These are phyloP conservation scores for Clytia hemisphaerica DNA, from an alignment of 30 jellyfish, hydroid and myxozoan genomes.

Conservation along the genomic window DNA sequence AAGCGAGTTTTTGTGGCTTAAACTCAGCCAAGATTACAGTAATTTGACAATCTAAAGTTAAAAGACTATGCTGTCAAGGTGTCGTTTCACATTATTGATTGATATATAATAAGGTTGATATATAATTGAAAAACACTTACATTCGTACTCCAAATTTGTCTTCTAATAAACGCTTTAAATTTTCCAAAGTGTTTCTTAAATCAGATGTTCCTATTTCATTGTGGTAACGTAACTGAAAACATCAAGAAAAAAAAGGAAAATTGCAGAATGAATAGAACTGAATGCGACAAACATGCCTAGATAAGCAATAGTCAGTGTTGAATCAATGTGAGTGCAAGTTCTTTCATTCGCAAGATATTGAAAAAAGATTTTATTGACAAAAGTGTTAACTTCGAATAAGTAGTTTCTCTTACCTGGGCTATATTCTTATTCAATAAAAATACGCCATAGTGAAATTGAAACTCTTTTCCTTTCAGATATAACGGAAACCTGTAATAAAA, in stretches of 20 bases:
- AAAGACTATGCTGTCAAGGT: too few species aligned
- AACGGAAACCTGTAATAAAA: slow-evolving; percentile 68
- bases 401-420: slow-evolving; percentile 67
- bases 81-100: too few species aligned
- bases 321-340: neutral
- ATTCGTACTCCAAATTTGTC: slow-evolving; percentile 67
- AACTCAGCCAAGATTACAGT: too few species aligned
- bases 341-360: too few species aligned
- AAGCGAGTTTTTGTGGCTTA: too few species aligned
- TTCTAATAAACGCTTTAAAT: slow-evolving; percentile 62
- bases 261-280: neutral
- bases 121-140: slow-evolving; percentile 75
- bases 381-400: neutral
- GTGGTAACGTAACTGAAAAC: slow-evolving; percentile 76
- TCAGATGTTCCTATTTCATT: slow-evolving; percentile 90
- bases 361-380: too few species aligned
- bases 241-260: neutral
- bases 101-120: too few species aligned
- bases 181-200: slow-evolving; percentile 70
- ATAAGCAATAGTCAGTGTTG: too few species aligned
- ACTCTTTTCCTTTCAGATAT: slow-evolving; percentile 82
- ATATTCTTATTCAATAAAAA: slow-evolving; percentile 78
- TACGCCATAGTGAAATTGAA: slow-evolving; percentile 92
- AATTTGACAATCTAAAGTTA: too few species aligned
- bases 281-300: neutral